Evolutionary conservation across 1,140 invertebrate genomes (phyloP), one percentile per base, ranked within the genome.

Genomic region (Tetramorium parvispinum): DNA sequence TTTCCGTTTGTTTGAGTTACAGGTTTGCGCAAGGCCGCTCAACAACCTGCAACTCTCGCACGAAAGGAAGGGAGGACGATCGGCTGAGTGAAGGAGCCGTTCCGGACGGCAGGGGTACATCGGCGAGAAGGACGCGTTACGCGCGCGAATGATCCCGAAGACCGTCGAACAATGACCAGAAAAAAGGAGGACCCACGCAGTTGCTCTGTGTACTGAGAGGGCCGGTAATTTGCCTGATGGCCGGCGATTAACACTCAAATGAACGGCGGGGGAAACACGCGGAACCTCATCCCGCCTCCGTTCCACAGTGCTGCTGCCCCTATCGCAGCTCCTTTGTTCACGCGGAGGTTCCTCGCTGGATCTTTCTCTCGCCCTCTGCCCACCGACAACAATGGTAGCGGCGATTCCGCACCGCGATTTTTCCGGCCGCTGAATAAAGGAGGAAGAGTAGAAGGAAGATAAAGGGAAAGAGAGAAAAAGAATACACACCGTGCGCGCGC

Each of bases 161-260:
- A 85, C n/a, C 73, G 24, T 85, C 79, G 59, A 65, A 77, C 75
- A 77, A 63, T 46, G 82, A 65, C 21, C 32, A 57, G 7, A 59
- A 46, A 61, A 57, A 16, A 49, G 5, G 11, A 78, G 61, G 46
- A 85, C 73, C 77, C 32, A 87, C 27, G 37, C 71, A 85, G 82
- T 68, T 68, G 71, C 85, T 59, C 24, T 79, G 16, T 66, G 63
- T 85, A 85, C 70, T 76, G 53, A 82, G 53, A 57, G 68, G 70
- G 32, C 49, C 59, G 78, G 87, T 88, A 91, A 91, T 93, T 92
- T 89, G 87, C 85, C 79, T 78, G 75, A 91, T 90, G 77, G 85
- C 32, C 87, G 66, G 27, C 89, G 91, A 93, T 93, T 93, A 92
- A 93, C 91, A 88, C 89, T 92, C 85, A 92, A 93, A 93, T 92